phyloP scores from a whole-genome alignment of 2,113 vertebrate species.

The Callopanchax toddi region DNA sequence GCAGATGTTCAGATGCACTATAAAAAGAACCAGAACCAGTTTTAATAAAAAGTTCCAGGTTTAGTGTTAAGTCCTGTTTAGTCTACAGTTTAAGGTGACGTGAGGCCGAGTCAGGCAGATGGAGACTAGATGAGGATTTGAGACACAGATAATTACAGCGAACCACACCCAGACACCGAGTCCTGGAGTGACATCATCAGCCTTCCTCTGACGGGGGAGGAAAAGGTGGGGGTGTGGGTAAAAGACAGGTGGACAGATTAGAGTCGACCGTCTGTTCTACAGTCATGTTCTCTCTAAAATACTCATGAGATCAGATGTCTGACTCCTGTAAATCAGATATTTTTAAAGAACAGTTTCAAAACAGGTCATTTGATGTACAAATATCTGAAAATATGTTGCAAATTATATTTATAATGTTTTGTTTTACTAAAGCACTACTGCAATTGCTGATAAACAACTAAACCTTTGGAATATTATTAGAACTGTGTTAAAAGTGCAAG shows the following conservation, averaged over 20 bases:
- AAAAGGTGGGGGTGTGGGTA: constrained; percentile 11
- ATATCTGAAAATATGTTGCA: no score
- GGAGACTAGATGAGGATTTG: constrained; percentile 62
- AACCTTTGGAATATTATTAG: no score
- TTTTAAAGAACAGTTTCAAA: no score
- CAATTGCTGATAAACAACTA: no score
- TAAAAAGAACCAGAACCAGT: background rate
- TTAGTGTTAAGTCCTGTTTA: background rate
- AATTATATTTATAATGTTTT: no score
- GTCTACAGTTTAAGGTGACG: constrained; percentile 8
- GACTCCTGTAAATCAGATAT: no score
- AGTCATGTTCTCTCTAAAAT: constrained; percentile 4
- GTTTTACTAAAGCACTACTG: no score
- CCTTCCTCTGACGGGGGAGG: constrained; percentile 24
- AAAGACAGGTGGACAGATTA: constrained; percentile 32
- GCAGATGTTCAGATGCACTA: background rate
- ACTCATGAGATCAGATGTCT: background rate
- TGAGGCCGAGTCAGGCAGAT: constrained; percentile 46
- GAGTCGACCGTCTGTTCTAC: background rate
- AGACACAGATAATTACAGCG: constrained; percentile 56
- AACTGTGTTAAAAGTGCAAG: no score
- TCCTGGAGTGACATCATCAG: constrained; percentile 45
- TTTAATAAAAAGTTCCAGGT: constrained; percentile 1
- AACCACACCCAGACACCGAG: constrained; percentile 51
- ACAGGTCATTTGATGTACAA: no score